Percentiles rank a stretch among this genome's conserved stretches.
Conservation (phyloP, 2,113 vertebrate genomes). For the Craseonycteris thonglongyai region DNA sequence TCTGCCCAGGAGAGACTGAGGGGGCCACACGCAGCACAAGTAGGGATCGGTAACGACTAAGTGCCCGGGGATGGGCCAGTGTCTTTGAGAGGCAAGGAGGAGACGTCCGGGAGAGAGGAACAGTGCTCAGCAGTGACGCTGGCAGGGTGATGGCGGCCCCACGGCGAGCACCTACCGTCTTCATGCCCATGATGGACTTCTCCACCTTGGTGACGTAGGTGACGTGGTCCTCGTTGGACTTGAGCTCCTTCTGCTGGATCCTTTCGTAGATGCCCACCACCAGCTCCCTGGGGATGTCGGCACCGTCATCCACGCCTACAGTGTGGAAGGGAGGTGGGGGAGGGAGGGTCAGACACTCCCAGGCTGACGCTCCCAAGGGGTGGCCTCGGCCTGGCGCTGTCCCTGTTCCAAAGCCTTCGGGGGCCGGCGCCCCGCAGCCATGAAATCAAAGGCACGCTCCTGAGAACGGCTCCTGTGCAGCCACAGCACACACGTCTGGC, state of each 20-base stretch:
- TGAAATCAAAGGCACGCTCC: background rate
- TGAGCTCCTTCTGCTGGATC: constrained; percentile 96
- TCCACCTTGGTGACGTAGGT: constrained; percentile 98
- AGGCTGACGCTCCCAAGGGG: background rate
- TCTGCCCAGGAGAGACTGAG: background rate
- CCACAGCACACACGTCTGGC: background rate
- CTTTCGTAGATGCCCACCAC: constrained; percentile 97
- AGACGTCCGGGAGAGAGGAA: background rate
- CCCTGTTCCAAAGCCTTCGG: background rate
- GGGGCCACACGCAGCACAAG: fast-evolving
- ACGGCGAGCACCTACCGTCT: constrained; percentile 86
- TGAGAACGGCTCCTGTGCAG: background rate
- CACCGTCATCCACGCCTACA: constrained; percentile 95
- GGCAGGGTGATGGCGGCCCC: fast-evolving
- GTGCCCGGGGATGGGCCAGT: background rate
- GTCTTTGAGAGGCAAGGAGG: background rate
- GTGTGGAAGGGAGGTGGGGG: background rate
- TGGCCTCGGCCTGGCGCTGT: background rate
- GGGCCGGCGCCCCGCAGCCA: background rate
- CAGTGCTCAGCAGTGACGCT: no score
- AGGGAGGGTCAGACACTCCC: background rate
- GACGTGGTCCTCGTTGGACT: constrained; percentile 98
- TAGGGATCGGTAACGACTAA: background rate
- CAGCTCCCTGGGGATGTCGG: constrained; percentile 96
- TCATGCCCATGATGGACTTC: constrained; percentile 98